Conservation (phyloP, 2,888 invertebrate genomes). For the Ennomos erosarius region DNA sequence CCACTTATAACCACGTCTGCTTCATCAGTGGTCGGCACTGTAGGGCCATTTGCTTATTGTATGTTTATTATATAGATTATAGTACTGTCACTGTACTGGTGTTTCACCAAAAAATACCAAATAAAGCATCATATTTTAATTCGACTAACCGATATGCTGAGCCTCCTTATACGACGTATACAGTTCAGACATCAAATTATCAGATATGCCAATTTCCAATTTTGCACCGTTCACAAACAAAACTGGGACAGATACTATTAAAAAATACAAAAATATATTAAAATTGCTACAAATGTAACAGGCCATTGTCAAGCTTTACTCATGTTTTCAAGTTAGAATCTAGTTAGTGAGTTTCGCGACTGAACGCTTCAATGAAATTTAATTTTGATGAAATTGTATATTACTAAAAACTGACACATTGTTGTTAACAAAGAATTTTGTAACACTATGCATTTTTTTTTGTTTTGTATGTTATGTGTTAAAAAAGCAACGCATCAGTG, state of each 20-base stretch:
- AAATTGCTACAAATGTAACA: constrained; percentile 1
- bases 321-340: constrained; percentile 29
- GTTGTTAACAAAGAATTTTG: too few relatives aligned
- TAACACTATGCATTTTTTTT: too few relatives aligned
- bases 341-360: constrained; percentile 40
- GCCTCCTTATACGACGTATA: constrained; percentile 57
- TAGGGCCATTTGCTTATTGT: too few relatives aligned
- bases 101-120: too few relatives aligned
- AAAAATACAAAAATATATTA: constrained; percentile 5
- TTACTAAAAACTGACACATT: too few relatives aligned
- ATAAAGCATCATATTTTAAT: not conserved
- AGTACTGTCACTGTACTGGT: too few relatives aligned
- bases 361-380: constrained; percentile 59
- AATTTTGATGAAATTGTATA: constrained; percentile 47
- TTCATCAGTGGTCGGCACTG: too few relatives aligned
- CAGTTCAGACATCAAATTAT: constrained; percentile 46
- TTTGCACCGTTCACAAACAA: constrained; percentile 28
- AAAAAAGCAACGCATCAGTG: too few relatives aligned
- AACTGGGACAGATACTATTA: constrained; percentile 21
- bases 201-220: constrained; percentile 21
- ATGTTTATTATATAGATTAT: too few relatives aligned
- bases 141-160: constrained; percentile 47
- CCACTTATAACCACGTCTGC: too few relatives aligned
- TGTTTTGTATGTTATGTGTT: too few relatives aligned
- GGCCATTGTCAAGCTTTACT: constrained; percentile 26